Base-by-base conservation (phyloP, 2,797 vertebrate species). In the Hybognathus amarus region DNA sequence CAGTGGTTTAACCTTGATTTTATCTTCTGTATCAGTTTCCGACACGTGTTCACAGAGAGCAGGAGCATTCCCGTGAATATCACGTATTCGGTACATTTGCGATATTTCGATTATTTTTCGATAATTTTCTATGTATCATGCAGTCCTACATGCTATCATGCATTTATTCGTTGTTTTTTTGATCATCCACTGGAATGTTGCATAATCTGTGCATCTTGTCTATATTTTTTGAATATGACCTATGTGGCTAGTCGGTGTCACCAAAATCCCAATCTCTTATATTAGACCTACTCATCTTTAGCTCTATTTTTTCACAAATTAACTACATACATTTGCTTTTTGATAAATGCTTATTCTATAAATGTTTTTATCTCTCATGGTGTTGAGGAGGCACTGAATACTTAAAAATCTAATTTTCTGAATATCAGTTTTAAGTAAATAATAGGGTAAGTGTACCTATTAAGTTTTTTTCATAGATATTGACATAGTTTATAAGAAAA, bases 391-490 rank as follows among this genome's bases (percentile, higher is more conserved):
- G 81, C 77, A 61, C 67, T 47, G 59, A 79, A 90, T 88, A 86
- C 89, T 80, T 84, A 13, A 79, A 89, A 90, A 90, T 38, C 54
- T 42, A 2, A 61, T 61, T 76, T 76, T 82, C 89, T 84, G 87
- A 85, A 91, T 90, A 87, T 88, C 54, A 91, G 86, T 91, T 91
- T 90, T 90, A 91, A 92, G 90, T 90, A 87, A 92, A 92, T 91
- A 93, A 92, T 91, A 30, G 42, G 42, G 12, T 42, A 42, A 42
- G 42, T 42, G 42, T 45, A 45, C 3, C 42, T 3, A 33, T 33
- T 33, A 45, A 45, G 2, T 9, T 45, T 45, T 45, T 45, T 45
- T 45, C 3, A 45, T 45, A 45, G 42, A 45, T 45, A 45, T 12
- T 45, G 1, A 12, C 42, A 12, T 12, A 12, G 42, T 45, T 45